Evolutionary conservation across 1,140 invertebrate species (phyloP), one percentile per base, ranked within the genome.

Genomic region (Pseudomyrmex cubaensis): DNA sequence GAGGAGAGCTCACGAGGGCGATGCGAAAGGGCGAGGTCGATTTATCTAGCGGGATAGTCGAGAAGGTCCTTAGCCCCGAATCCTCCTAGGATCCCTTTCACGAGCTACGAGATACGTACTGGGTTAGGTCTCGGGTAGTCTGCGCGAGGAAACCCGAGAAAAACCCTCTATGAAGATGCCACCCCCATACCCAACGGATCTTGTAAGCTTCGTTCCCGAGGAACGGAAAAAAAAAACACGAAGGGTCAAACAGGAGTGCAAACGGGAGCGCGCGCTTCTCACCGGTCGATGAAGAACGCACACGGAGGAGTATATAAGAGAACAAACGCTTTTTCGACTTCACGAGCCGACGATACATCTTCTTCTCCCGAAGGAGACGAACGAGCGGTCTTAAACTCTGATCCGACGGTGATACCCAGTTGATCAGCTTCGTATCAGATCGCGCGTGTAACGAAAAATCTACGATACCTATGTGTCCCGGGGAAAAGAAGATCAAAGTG

Each of bases 1-100:
- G 87, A 84, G 66, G 80, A 80, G 80, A 35, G 35, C 35, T 35
- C 54, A 84, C 70, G 80, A 63, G 85, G 76, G 52, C 57, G 69
- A 83, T 54, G 50, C 69, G 86, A 88, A 89, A 88, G 85, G 87
- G 84, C 44, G 64, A 73, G 84, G 75, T 82, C 87, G 87, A 89
- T 89, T 89, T 89, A 88, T 89, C 82, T 80, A 73, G 48, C 35
- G 25, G 35, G 35, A 17, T 54, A 64, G 48, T 56, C 35, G 57
- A 83, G 52, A 44, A 57, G 61, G 50, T 48, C 52, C 54, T 73
- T 77, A 80, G 46, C 61, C 7, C 50, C 48, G 86, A 88, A 88
- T 83, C 54, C 84, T 61, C 74, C 35, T 13, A 83, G 87, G 87
- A 89, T 89, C 85, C 78, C 80, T 80, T 89, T 82, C 75, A 77